phyloP scores from a whole-genome alignment of 2,113 vertebrate species.

The Asarcornis scutulata region DNA sequence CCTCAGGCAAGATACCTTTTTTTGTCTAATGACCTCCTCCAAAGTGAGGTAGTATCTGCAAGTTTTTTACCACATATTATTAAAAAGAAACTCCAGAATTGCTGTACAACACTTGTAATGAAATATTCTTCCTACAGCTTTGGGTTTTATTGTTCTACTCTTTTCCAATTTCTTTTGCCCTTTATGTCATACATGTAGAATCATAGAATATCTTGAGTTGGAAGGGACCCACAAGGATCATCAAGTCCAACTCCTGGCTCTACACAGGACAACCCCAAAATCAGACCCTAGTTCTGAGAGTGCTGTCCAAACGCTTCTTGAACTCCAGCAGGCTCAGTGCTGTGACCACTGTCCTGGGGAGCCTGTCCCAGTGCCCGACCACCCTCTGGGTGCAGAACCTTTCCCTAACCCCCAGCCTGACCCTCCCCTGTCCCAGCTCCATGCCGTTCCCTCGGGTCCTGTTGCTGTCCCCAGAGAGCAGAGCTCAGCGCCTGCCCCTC shows the following conservation, averaged over 20 bases:
- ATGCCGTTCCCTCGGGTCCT: neutral
- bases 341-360: neutral
- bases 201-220: neutral
- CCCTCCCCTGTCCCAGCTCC: neutral
- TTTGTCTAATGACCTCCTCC: neutral
- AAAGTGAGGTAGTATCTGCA: conserved; percentile 5
- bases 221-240: neutral
- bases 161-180: neutral
- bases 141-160: neutral
- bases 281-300: neutral
- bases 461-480: neutral
- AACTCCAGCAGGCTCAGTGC: neutral
- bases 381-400: too few species aligned
- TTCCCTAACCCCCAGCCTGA: neutral
- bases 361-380: too few species aligned
- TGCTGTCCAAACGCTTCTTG: neutral
- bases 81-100: conserved; percentile 23
- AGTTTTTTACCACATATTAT: conserved; percentile 30
- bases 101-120: neutral
- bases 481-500: neutral
- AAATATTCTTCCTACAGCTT: neutral
- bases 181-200: neutral
- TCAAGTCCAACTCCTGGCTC: neutral
- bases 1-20: conserved; percentile 21
- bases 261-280: neutral